Evolutionary conservation across 2,797 vertebrate species (phyloP).

Genomic region (Poeciliopsis gracilis): DNA sequence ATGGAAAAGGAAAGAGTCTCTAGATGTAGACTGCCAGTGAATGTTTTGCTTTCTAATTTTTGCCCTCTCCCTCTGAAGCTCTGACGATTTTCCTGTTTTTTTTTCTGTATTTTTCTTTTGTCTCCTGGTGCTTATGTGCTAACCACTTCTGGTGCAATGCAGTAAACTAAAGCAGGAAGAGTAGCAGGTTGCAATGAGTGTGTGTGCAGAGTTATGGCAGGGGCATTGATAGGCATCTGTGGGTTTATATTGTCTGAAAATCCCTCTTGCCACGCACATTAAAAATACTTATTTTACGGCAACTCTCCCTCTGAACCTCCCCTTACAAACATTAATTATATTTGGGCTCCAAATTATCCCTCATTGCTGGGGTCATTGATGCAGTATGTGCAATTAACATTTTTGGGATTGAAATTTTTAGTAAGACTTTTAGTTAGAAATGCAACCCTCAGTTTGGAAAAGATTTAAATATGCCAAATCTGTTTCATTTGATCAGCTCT

Average conservation of each 20-base stretch:
- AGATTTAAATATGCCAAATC: not conserved
- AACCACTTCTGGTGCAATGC: slow-evolving; percentile 81
- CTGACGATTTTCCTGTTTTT: slow-evolving; percentile 32
- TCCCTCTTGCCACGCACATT: slow-evolving; percentile 58
- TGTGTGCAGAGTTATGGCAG: slow-evolving; percentile 51
- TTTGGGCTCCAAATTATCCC: not conserved
- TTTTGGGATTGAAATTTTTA: not conserved
- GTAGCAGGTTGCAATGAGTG: slow-evolving; percentile 44
- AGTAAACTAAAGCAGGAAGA: slow-evolving; percentile 76
- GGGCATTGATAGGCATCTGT: slow-evolving; percentile 72
- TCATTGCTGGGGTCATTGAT: not conserved
- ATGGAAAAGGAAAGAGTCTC: slow-evolving; percentile 61
- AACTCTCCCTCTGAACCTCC: no score
- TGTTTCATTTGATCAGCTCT: not conserved
- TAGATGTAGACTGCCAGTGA: slow-evolving; percentile 43
- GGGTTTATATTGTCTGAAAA: slow-evolving; percentile 75
- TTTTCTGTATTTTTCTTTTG: slow-evolving; percentile 58
- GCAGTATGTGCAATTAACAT: not conserved
- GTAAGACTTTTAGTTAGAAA: not conserved
- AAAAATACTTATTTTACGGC: not conserved
- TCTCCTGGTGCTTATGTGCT: slow-evolving; percentile 66
- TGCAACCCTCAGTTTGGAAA: not conserved
- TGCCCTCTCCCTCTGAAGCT: slow-evolving; percentile 22
- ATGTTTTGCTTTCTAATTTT: slow-evolving; percentile 49
- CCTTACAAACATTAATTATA: not conserved